These are phyloP conservation scores for Crypturellus tataupa DNA, from an alignment of 2,797 vertebrate species.

Conservation along the genomic window DNA sequence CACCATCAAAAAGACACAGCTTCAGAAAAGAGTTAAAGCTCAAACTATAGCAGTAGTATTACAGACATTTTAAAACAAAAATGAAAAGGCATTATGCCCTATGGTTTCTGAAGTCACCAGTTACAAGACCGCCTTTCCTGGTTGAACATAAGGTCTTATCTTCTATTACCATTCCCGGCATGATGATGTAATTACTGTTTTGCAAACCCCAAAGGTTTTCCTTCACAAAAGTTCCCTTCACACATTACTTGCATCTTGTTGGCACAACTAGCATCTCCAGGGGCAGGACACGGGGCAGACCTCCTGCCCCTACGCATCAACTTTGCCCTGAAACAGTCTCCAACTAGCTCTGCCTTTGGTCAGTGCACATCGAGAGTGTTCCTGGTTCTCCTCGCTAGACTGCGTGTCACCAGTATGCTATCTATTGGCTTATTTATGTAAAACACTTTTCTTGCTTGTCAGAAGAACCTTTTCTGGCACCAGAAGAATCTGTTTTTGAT, in stretches of 20 bases:
- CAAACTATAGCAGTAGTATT: neutral
- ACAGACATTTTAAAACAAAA: neutral
- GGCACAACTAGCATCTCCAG: neutral
- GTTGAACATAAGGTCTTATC: neutral
- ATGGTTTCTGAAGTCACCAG: neutral
- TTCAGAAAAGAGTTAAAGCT: neutral
- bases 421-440: rapidly evolving
- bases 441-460: neutral
- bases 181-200: neutral
- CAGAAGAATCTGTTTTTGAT: neutral
- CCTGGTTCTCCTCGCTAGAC: neutral
- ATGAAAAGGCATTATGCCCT: neutral
- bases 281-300: neutral
- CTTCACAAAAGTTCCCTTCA: neutral
- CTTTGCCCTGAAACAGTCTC: rapidly evolving
- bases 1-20: neutral
- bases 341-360: neutral
- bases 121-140: neutral
- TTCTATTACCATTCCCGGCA: neutral
- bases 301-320: neutral
- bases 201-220: neutral
- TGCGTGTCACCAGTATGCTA: neutral
- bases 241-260: rapidly evolving
- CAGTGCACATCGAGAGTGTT: neutral
- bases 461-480: neutral